Base-by-base conservation (phyloP, 2,797 vertebrate genomes). In the Malurus splendens region DNA sequence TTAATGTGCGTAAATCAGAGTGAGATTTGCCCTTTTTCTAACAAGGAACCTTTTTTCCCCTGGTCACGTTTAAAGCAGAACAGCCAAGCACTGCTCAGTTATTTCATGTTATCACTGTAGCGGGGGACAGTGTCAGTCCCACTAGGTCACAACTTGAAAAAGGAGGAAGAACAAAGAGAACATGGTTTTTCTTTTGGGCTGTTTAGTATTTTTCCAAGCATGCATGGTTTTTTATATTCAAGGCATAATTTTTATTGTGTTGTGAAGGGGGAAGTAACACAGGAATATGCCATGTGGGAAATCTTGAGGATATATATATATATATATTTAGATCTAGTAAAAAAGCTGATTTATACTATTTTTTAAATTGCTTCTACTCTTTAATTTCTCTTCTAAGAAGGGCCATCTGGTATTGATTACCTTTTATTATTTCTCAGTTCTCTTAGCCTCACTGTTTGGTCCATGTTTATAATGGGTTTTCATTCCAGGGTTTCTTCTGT, bases 321-420 rank as follows among this genome's bases (percentile, higher is more conserved):
- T 24, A n/a, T 81, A 85, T 87, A 90, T 76, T 88, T 73, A 82
- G 65, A 70, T 47, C 67, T 76, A 74, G 90, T 84, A 44, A 87
- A 89, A 90, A 81, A 51, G 70, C 92, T 94, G 93, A 96, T 94
- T 94, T 96, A 94, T 84, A 39, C 86, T 86, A 66, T 95, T 95
- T 96, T 56, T 93, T 68, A 92, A 94, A 62, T 93, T 87, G 77
- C 86, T 89, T 94, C 95, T 86, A 59, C 50, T 94, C 91, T 91
- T 90, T 78, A 75, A 92, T 95, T 93, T 96, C 74, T 93, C 75
- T 92, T 93, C 92, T 78, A 89, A 96, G 74, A 90, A 67, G 27
- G 55, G 14, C 90, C 95, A 94, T 96, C 94, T 96, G 96, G 95
- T 80, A 85, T 87, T 92, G 93, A 95, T 96, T 94, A 66, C 57